These are phyloP conservation scores for Antheraea assamensis DNA, from an alignment of 2,888 invertebrate genomes.

Conservation along the genomic window DNA sequence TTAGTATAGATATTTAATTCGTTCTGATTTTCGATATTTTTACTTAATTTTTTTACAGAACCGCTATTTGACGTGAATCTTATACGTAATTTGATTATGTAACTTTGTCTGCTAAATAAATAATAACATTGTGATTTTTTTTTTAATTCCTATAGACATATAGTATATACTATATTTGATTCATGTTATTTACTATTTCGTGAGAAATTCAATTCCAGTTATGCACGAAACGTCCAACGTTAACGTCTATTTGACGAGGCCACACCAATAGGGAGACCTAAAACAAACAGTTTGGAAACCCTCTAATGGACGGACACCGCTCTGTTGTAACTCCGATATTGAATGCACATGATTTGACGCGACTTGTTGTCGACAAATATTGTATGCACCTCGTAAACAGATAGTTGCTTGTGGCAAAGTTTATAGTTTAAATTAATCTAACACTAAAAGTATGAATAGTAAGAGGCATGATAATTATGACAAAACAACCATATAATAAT, in stretches of 20 bases:
- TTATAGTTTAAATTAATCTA: neutral
- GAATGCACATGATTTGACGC: neutral
- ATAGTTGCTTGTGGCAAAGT: neutral
- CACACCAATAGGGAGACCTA: neutral
- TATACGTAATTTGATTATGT: neutral
- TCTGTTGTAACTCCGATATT: constrained; percentile 1
- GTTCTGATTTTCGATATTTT: no score
- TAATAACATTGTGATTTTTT: no score
- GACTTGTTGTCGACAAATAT: neutral
- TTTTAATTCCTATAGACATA: no score
- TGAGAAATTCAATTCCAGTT: neutral
- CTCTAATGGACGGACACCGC: neutral
- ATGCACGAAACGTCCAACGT: neutral
- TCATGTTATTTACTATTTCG: neutral
- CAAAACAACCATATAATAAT: no score
- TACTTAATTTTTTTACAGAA: no score
- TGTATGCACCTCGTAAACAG: neutral
- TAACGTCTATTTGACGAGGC: neutral
- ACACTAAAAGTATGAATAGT: neutral
- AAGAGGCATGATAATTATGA: no score
- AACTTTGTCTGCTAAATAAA: no score
- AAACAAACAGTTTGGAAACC: neutral
- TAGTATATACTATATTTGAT: neutral
- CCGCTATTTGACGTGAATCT: neutral
- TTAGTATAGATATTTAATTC: no score